These are phyloP conservation scores for Grantiella picta DNA, from an alignment of 2,113 vertebrate species.

Conservation along the genomic window DNA sequence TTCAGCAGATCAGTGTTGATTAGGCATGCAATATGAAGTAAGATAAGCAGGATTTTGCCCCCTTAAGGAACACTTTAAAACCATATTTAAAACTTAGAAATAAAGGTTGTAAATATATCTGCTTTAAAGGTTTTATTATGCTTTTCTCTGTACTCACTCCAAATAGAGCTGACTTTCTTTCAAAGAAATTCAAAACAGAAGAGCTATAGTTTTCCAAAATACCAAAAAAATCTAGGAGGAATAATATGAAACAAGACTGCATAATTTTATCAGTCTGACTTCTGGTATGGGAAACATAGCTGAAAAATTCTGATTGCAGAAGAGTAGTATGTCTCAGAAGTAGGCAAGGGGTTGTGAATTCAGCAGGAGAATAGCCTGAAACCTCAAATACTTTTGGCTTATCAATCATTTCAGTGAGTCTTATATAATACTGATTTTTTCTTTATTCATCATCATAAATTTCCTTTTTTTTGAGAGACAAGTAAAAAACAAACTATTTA, in stretches of 20 bases:
- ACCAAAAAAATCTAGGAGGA: not conserved
- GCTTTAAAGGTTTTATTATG: not conserved
- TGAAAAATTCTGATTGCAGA: not conserved
- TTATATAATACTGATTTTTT: not conserved
- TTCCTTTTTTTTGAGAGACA: not conserved
- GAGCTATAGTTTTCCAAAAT: not conserved
- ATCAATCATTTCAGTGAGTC: not conserved
- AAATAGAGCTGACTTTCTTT: not conserved
- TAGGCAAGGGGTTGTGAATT: not conserved
- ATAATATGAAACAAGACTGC: not conserved
- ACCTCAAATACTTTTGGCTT: not conserved
- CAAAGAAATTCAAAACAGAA: not conserved
- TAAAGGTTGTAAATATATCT: not conserved
- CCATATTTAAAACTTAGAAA: not conserved
- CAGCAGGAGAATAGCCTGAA: not conserved
- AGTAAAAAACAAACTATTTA: not conserved
- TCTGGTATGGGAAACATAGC: not conserved
- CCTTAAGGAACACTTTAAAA: not conserved
- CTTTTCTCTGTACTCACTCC: not conserved
- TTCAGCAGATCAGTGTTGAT: not conserved
- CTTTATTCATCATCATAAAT: not conserved
- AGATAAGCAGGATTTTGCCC: not conserved
- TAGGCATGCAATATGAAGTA: not conserved
- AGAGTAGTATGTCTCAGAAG: not conserved
- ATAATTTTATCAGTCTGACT: not conserved